Conservation (phyloP, 2,888 invertebrate genomes). For the Epirrhoe alternata region DNA sequence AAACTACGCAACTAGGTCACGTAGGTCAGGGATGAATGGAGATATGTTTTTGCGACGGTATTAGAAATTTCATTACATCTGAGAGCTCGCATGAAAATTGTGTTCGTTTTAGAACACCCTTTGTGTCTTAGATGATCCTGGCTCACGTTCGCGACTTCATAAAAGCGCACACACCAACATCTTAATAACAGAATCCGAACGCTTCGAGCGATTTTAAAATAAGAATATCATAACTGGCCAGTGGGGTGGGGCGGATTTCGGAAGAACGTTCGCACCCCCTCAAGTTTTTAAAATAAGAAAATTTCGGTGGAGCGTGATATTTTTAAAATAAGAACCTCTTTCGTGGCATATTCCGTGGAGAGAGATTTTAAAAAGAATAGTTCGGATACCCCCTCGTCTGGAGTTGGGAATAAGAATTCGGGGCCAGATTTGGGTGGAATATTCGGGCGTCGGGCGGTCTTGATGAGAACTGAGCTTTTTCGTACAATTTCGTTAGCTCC, state of each 20-base stretch:
- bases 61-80: constrained; percentile 58
- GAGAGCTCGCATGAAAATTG: constrained; percentile 46
- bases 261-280: constrained; percentile 80
- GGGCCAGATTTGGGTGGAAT: constrained; percentile 78
- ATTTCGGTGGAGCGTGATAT: constrained; percentile 85
- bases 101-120: constrained; percentile 53
- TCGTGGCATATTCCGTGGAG: constrained; percentile 84
- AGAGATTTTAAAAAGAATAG: constrained; percentile 85
- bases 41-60: constrained; percentile 56
- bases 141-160: constrained; percentile 63
- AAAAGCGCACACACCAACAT: constrained; percentile 78
- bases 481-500: constrained; percentile 81
- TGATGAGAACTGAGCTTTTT: constrained; percentile 84
- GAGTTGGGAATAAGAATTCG: constrained; percentile 84
- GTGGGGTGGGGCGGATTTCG: constrained; percentile 75
- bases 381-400: constrained; percentile 82
- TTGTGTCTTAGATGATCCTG: constrained; percentile 61
- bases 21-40: constrained; percentile 65
- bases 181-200: constrained; percentile 83
- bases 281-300: constrained; percentile 83
- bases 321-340: constrained; percentile 84
- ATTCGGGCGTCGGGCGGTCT: constrained; percentile 76
- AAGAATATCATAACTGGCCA: constrained; percentile 84
- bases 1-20: constrained; percentile 58
- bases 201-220: constrained; percentile 82